phyloP scores from a whole-genome alignment of 2,888 invertebrate genomes.

The Aphrophora alni region DNA sequence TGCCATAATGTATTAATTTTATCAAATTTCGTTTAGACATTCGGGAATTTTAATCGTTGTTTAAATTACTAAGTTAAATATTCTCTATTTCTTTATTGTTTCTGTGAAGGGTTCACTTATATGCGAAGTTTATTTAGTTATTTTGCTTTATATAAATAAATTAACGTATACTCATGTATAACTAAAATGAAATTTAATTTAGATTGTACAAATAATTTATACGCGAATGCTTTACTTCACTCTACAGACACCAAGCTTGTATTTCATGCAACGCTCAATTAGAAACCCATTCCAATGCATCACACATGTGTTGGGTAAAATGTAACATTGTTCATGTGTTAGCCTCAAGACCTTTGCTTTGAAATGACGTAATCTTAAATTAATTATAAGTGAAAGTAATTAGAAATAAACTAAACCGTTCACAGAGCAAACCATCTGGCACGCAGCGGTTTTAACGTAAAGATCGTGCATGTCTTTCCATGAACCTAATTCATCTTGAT shows the following conservation, averaged over 20 bases:
- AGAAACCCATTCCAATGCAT: background rate
- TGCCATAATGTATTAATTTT: too few relatives aligned
- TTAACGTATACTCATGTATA: too few relatives aligned
- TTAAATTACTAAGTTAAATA: too few relatives aligned
- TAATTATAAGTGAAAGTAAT: conserved; percentile 6
- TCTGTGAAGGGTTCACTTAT: too few relatives aligned
- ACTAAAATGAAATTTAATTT: too few relatives aligned
- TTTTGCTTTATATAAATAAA: too few relatives aligned
- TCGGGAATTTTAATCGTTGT: too few relatives aligned
- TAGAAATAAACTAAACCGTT: background rate
- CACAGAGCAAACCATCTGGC: conserved; percentile 2
- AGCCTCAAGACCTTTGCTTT: conserved; percentile 1
- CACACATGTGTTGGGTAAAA: background rate
- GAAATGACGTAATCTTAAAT: conserved; percentile 1
- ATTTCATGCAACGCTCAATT: background rate
- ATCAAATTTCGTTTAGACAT: too few relatives aligned
- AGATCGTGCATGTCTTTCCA: background rate
- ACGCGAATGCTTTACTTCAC: too few relatives aligned
- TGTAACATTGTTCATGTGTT: background rate
- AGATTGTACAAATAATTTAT: too few relatives aligned
- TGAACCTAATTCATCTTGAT: background rate
- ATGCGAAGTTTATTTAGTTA: too few relatives aligned
- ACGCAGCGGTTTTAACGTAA: background rate
- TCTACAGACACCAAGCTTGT: background rate
- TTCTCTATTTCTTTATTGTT: too few relatives aligned